Percentiles rank a stretch among this genome's conserved stretches.
Conservation (phyloP, 2,888 invertebrate species). For the Thyatira batis region DNA sequence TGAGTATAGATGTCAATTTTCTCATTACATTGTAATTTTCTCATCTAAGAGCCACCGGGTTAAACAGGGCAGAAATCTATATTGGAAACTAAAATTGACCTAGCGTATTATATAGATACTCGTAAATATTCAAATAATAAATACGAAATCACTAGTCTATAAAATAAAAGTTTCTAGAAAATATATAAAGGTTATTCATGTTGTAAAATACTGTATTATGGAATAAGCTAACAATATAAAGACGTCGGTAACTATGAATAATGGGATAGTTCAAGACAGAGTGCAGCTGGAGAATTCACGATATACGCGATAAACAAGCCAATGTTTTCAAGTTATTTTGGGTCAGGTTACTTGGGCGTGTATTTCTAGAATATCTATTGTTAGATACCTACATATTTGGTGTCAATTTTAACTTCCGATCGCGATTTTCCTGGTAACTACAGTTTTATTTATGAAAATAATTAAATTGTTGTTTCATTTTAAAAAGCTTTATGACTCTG, state of each 20-base stretch:
- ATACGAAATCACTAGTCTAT: background rate
- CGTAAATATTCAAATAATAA: background rate
- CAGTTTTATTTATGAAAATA: too few species aligned
- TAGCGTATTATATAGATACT: background rate
- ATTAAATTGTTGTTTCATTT: too few species aligned
- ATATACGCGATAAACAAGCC: slow-evolving; percentile 1
- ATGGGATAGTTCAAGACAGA: background rate
- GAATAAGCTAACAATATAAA: background rate
- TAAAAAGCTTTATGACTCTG: too few species aligned
- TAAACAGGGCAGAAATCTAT: too few species aligned
- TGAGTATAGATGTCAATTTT: too few species aligned
- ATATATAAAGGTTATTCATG: background rate
- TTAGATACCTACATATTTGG: too few species aligned
- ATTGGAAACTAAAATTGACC: too few species aligned
- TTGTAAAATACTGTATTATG: background rate
- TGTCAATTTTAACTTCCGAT: too few species aligned
- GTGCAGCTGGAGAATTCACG: slow-evolving; percentile 1
- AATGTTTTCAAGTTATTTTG: background rate
- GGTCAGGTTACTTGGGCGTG: background rate
- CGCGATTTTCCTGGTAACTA: too few species aligned
- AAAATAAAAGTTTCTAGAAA: background rate
- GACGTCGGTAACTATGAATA: background rate
- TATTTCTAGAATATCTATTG: background rate
- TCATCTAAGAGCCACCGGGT: too few species aligned
- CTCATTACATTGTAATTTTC: too few species aligned